These are phyloP conservation scores for Paramormyrops hopkinsi DNA, from an alignment of 2,797 vertebrate genomes.

Conservation along the genomic window DNA sequence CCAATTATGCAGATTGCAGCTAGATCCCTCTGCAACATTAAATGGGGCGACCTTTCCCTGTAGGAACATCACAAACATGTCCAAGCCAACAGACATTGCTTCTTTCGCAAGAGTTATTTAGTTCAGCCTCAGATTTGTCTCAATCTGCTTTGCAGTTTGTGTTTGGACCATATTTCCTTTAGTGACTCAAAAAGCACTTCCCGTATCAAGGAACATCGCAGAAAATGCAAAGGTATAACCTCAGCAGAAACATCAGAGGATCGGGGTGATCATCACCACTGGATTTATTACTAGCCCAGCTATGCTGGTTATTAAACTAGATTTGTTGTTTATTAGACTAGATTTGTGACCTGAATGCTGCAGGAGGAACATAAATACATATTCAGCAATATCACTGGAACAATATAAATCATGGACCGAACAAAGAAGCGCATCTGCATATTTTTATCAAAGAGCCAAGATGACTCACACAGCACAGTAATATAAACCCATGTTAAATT, in stretches of 20 bases:
- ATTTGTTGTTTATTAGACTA: background rate
- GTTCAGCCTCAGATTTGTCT: background rate
- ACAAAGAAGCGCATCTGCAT: background rate
- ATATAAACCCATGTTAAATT: background rate
- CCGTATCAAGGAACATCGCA: background rate
- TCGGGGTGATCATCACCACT: background rate
- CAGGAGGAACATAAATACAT: background rate
- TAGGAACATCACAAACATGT: background rate
- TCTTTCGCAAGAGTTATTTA: background rate
- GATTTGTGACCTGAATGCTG: background rate
- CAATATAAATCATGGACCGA: background rate
- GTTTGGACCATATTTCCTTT: background rate
- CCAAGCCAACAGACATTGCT: background rate
- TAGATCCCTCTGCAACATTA: slow-evolving; percentile 4
- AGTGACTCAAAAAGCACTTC: background rate
- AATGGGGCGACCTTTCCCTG: slow-evolving; percentile 2
- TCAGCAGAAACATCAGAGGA: background rate
- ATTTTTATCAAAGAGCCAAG: background rate
- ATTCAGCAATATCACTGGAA: background rate
- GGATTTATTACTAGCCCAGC: background rate
- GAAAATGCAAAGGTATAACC: background rate
- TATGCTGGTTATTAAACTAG: background rate
- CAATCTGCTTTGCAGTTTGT: background rate
- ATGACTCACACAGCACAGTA: background rate
- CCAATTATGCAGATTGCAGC: background rate